Percentiles rank a stretch among this genome's conserved stretches.
Conservation (phyloP, 2,113 vertebrate genomes). For the Origma solitaria region DNA sequence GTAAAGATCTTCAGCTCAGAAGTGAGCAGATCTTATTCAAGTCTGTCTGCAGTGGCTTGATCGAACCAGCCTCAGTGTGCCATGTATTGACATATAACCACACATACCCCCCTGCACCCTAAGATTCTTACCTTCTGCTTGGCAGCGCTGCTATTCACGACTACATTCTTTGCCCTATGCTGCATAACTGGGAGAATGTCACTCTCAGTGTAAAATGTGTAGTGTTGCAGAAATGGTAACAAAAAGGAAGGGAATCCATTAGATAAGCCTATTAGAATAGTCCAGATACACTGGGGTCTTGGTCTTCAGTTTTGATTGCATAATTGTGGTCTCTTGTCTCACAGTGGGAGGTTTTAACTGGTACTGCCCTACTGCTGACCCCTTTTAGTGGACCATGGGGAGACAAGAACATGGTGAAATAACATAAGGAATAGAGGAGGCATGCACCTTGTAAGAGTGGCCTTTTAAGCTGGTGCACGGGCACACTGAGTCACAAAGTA, state of each 20-base stretch:
- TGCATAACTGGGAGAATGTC: constrained; percentile 77
- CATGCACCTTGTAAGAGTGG: not conserved
- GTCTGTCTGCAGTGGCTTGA: not conserved
- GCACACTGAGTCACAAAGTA: not conserved
- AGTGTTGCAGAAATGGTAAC: constrained; percentile 71
- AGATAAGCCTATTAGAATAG: not conserved
- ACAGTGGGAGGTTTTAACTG: not conserved
- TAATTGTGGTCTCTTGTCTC: not conserved
- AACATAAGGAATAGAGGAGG: not conserved
- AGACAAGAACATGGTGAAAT: not conserved
- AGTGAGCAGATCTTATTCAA: not conserved
- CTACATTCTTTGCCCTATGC: constrained; percentile 84
- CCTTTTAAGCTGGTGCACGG: not conserved
- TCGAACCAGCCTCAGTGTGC: not conserved
- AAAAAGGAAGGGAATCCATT: not conserved
- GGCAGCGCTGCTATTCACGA: constrained; percentile 73
- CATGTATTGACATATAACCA: rapidly evolving
- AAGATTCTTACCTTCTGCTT: constrained; percentile 75
- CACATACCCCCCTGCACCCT: rapidly evolving
- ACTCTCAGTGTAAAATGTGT: constrained; percentile 73
- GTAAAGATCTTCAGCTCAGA: not conserved
- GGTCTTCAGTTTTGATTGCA: not conserved
- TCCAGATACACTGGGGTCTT: not conserved
- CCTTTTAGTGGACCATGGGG: not conserved
- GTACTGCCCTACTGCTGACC: not conserved